Conservation (phyloP, 2,113 vertebrate genomes). For the Gyps fulvus region DNA sequence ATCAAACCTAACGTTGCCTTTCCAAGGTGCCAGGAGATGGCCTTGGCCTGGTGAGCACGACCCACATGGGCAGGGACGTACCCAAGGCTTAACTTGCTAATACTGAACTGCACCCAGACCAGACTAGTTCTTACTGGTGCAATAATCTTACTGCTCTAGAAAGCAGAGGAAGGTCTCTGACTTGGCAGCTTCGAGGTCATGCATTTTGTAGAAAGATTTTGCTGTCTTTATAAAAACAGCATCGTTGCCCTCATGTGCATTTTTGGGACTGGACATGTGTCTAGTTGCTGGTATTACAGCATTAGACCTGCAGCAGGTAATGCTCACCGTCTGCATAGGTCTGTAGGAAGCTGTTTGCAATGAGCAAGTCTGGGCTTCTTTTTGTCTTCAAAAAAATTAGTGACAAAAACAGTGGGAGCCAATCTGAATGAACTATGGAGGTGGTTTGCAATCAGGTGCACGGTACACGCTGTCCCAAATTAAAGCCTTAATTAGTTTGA, state of each 20-base stretch:
- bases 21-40: background rate
- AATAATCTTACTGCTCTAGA: background rate
- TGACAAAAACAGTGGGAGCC: background rate
- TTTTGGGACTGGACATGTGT: background rate
- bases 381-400: background rate
- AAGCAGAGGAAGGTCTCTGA: background rate
- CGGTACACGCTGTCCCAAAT: background rate
- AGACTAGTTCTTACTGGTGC: background rate
- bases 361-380: background rate
- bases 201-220: background rate
- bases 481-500: background rate
- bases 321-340: background rate
- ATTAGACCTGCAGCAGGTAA: background rate
- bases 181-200: background rate
- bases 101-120: background rate
- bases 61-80: accelerated
- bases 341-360: background rate
- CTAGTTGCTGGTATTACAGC: background rate
- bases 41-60: background rate
- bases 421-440: background rate
- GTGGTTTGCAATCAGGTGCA: background rate
- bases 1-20: background rate
- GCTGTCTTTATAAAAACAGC: background rate
- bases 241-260: accelerated
- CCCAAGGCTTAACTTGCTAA: background rate